Evolutionary conservation across 2,797 vertebrate species (phyloP).

Genomic region (Sus cebifrons): DNA sequence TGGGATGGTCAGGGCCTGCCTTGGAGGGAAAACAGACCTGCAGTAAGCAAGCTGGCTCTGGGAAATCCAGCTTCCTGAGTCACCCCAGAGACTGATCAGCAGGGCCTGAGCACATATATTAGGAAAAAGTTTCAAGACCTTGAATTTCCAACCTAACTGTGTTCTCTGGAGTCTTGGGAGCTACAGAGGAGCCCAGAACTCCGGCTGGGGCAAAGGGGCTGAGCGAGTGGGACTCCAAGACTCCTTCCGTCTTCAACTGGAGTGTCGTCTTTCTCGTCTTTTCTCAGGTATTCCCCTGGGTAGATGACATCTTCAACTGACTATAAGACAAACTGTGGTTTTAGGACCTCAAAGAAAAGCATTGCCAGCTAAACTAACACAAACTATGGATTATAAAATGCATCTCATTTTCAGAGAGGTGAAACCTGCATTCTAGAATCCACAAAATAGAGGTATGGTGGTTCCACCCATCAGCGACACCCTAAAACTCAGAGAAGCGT

Average conservation of each 20-base stretch:
- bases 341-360: neutral
- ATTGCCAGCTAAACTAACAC: neutral
- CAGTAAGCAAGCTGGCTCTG: neutral
- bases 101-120: fast-evolving
- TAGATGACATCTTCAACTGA: neutral
- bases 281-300: neutral
- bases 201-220: neutral
- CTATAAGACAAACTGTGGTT: neutral
- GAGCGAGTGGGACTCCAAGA: fast-evolving
- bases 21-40: neutral
- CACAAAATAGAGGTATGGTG: fast-evolving
- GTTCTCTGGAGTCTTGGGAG: neutral
- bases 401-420: neutral
- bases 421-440: neutral
- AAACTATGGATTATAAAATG: neutral
- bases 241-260: neutral
- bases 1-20: no score
- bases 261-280: fast-evolving
- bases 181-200: no score
- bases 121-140: neutral
- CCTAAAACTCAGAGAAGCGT: neutral
- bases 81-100: neutral
- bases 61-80: neutral
- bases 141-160: neutral
- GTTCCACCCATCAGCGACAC: neutral